Base-by-base conservation (phyloP, 2,888 invertebrate genomes). In the Calliscelio sp. region DNA sequence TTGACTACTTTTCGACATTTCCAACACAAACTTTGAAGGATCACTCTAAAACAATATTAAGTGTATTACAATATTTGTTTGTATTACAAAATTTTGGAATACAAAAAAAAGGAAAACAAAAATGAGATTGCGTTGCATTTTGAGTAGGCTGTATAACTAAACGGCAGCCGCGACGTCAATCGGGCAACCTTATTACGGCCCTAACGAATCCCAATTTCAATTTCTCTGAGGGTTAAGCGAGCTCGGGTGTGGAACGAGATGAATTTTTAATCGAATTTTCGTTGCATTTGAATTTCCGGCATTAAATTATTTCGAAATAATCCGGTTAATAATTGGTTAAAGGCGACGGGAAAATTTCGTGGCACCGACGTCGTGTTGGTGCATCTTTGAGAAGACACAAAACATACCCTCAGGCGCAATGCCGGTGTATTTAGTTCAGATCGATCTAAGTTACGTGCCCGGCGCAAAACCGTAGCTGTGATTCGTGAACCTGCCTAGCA, bases 391-490 rank as follows among this genome's bases (percentile, higher is more conserved):
- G 80, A 80, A 85, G 82, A 85, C 85, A 80, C 80, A 80, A 79
- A 80, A 82, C 77, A 82, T 85, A 73, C 79, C 82, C 75, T 44
- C 46, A 70, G 77, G 85, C 80, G 85, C 71, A 66, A 85, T 75
- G 79, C 85, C 65, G 65, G 79, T 75, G 85, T 75, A 79, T 81
- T 79, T 81, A 81, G 85, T 84, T 84, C 79, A 88, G 88, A 90
- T 90, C 89, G 89, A 90, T 90, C 87, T 88, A 87, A 89, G 89
- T 90, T 88, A 89, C 89, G 89, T 89, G 90, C 88, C 86, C 85
- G 86, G 87, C 87, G 88, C 71, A 75, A 86, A 86, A 85, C 84
- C 84, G 87, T 86, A 84, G 83, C 86, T 87, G 86, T 86, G 87
- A 88, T 88, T 89, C 87, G 87, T 86, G 86, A 88, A 87, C 86